Evolutionary conservation across 92 coral and sea anemone genomes (phyloP).

Genomic region (Epizoanthus rinbou): DNA sequence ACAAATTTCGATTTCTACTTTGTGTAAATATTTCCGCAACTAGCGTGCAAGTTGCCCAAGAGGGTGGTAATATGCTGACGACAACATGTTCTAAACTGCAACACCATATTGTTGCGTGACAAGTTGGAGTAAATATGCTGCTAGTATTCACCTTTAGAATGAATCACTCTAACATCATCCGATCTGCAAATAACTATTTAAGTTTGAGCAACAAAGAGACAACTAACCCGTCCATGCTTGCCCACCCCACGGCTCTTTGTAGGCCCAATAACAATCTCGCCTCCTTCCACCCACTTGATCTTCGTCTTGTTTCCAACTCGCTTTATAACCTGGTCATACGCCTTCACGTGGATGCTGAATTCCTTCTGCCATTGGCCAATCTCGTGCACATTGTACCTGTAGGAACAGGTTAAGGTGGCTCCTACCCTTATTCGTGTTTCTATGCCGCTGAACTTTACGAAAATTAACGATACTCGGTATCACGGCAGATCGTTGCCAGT

Average conservation of each 20-base stretch:
- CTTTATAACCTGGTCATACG: slow-evolving; percentile 77
- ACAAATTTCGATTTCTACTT: no score
- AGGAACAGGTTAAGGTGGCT: background rate
- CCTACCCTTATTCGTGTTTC: background rate
- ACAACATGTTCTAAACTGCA: no score
- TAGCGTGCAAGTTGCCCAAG: no score
- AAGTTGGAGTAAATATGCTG: no score
- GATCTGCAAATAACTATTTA: no score
- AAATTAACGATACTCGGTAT: background rate
- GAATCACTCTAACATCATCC: no score
- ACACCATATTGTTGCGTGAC: no score
- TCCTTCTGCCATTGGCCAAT: slow-evolving; percentile 87
- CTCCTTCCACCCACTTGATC: slow-evolving; percentile 93
- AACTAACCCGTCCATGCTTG: slow-evolving; percentile 83
- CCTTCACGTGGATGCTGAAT: slow-evolving; percentile 87
- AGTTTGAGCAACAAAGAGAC: no score
- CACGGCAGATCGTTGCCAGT: background rate
- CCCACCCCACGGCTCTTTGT: slow-evolving; percentile 82
- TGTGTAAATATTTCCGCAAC: no score
- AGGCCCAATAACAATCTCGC: slow-evolving; percentile 88
- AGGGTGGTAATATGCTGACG: no score
- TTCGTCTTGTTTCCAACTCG: slow-evolving; percentile 72
- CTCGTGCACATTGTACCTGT: slow-evolving; percentile 90
- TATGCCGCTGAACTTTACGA: background rate
- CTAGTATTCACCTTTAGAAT: no score